Evolutionary conservation across 2,888 invertebrate genomes (phyloP), one percentile per base, ranked within the genome.

Genomic region (Diarsia brunnea): DNA sequence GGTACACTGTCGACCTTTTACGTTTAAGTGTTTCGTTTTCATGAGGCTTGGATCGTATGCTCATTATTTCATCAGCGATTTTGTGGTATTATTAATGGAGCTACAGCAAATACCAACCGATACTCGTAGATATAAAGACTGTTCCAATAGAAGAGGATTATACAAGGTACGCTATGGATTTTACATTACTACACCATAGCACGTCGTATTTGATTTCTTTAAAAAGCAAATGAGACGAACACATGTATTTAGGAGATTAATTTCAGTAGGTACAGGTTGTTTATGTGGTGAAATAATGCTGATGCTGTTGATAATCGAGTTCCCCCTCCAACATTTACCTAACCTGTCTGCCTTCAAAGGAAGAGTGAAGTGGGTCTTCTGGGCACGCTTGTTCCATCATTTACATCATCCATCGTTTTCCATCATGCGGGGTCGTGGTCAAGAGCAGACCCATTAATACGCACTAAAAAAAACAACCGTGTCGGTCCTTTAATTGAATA

Each of bases 1-100:
- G 73, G 78, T 84, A 80, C 45, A 78, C 11, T 73, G 71, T 49
- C 78, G 88, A 90, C 87, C 90, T 89, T 89, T 89, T 78, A 76
- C 67, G 63, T 85, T 31, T 79, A 72, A 79, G 64, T 74, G 70
- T 64, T 79, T 82, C 47, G 78, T 73, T 79, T 79, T 82, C 82
- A 81, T 73, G 72, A 61, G 66, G 78, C 74, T 84, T 58, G 58
- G 65, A 79, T 75, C 64, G 72, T 73, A 81, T 58, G 60, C 72
- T 75, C 72, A 85, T 87, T 85, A 87, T 79, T 72, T 66, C 65
- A 75, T 72, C 81, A 84, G 55, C 53, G 64, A 68, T 80, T 67
- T 27, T 73, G 53, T 69, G 58, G 53, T 51, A 65, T 68, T 72
- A 65, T 84, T 73, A 45, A 66, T 71, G 49, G 51, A 19, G 24